These are phyloP conservation scores for Cataglyphis hispanica DNA, from an alignment of 1,140 invertebrate species.

Conservation along the genomic window DNA sequence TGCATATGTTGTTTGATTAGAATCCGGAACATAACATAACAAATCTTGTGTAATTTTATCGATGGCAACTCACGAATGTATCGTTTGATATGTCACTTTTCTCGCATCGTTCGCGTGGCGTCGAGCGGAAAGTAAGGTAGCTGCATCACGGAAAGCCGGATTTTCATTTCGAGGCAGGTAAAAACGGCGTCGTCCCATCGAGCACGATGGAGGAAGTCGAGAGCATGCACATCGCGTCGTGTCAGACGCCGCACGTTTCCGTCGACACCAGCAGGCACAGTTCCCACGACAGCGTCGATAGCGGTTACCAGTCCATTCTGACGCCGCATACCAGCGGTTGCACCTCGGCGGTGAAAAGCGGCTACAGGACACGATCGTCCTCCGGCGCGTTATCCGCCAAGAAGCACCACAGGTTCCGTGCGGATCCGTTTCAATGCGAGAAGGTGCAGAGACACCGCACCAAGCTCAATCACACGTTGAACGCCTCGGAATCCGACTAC, in stretches of 20 bases:
- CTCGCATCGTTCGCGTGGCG: not conserved
- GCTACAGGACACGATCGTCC: conserved; percentile 60
- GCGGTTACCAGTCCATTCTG: conserved; percentile 78
- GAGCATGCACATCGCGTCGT: conserved; percentile 25
- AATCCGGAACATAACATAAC: not conserved
- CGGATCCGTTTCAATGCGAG: conserved; percentile 71
- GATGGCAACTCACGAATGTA: not conserved
- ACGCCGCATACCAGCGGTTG: conserved; percentile 72
- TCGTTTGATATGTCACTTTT: not conserved
- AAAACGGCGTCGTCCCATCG: not conserved
- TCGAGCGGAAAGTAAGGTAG: conserved; percentile 25
- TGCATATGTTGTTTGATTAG: too few relatives aligned
- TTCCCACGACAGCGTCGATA: conserved; percentile 75
- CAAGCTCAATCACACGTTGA: conserved; percentile 58
- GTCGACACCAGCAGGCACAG: conserved; percentile 55
- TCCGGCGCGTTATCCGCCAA: conserved; percentile 57
- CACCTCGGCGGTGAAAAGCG: conserved; percentile 52
- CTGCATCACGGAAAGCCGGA: not conserved
- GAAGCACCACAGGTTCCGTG: conserved; percentile 70
- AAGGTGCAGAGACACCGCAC: conserved; percentile 61
- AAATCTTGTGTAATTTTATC: not conserved
- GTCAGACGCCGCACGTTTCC: conserved; percentile 50
- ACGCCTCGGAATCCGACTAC: conserved; percentile 44
- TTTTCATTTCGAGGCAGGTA: not conserved
- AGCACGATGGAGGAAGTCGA: conserved; percentile 72